Base-by-base conservation (phyloP, 2,888 invertebrate genomes). In the Heterodera filipjevi region DNA sequence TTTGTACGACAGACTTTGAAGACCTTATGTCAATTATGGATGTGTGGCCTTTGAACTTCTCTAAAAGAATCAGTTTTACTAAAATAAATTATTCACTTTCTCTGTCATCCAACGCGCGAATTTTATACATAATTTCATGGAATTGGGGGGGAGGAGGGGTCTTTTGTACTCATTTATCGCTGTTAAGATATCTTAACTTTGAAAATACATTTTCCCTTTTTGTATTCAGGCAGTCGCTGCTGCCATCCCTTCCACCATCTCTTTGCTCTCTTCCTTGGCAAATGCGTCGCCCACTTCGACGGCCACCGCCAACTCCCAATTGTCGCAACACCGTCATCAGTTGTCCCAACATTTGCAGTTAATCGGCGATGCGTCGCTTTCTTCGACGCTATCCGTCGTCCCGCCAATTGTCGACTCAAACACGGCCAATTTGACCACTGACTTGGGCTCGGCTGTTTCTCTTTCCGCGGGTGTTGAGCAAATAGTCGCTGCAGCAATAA, bases 401-500 rank as follows among this genome's bases (percentile, higher is more conserved):
- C 33, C 46, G 22, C 35, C 73, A n/a, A n/a, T 73, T 46, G 64
- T 49, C 35, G 35, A 49, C 22, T 2, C 73, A 73, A 73, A n/a
- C n/a, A 33, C 22, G 3, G 35, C 75, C 46, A n/a, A 22, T 22
- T 66, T 59, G n/a, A 53, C 53, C 59, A 53, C 46, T 14, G 75
- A n/a, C 0, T 44, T 76, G 12, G 39, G 39, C 16, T 22, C 77
- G 19, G 27, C 72, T 32, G 72, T 76, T 10, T 77, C 77, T 2
- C 39, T 66, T 53, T 59, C 77, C 10, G 77, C 77, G n/a, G 75
- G 75, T 3, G 68, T 75, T 30, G 75, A 75, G 68, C 75, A 75
- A 64, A 75, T 75, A 32, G 75, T 75, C 16, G 75, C 75, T 16
- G 75, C 75, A 39, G 75, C 75, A 16, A 32, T 75, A 22, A 75